A percentile compares a stretch with the other conserved stretches of the same genome.
Evolutionary conservation across 2,888 invertebrate genomes (phyloP).

Genomic region (Drosophila affinis): DNA sequence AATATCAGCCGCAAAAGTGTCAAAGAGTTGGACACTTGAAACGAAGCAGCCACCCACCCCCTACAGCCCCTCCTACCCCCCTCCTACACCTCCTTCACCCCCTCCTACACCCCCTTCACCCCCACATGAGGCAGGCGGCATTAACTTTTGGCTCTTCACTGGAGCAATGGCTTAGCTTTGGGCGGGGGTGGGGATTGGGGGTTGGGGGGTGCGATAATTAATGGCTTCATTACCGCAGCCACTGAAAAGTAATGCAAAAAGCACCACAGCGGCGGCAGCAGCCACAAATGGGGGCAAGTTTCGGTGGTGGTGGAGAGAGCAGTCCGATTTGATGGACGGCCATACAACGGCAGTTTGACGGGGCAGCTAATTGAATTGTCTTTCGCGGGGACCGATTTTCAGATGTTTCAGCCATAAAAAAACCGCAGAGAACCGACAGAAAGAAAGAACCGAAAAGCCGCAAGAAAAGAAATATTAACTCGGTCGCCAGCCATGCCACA

Average conservation of each 20-base stretch:
- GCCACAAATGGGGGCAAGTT: conserved; percentile 29
- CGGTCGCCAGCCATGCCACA: conserved; percentile 13
- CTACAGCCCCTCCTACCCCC: too few relatives aligned
- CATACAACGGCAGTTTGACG: conserved; percentile 75
- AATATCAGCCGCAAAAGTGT: conserved; percentile 74
- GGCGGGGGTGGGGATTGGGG: not conserved
- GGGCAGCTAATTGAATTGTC: conserved; percentile 80
- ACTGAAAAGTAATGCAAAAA: conserved; percentile 25
- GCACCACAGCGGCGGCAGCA: conserved; percentile 10
- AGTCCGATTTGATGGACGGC: conserved; percentile 59
- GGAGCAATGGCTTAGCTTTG: conserved; percentile 35
- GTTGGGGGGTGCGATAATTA: conserved; percentile 59
- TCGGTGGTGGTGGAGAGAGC: not conserved
- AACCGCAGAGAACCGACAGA: conserved; percentile 21
- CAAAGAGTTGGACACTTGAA: conserved; percentile 75
- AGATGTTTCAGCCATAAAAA: conserved; percentile 34
- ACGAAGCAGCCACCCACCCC: conserved; percentile 42
- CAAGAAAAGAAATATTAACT: conserved; percentile 37
- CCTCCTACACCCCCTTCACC: conserved; percentile 34
- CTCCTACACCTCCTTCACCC: not conserved
- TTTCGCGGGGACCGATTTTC: conserved; percentile 16
- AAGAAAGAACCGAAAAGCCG: conserved; percentile 5
- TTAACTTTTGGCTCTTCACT: conserved; percentile 61
- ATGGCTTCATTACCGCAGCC: conserved; percentile 72
- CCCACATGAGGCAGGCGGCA: conserved; percentile 39